Evolutionary conservation across 2,888 invertebrate genomes (phyloP), one percentile per base, ranked within the genome.

Genomic region (Eilema caniola): DNA sequence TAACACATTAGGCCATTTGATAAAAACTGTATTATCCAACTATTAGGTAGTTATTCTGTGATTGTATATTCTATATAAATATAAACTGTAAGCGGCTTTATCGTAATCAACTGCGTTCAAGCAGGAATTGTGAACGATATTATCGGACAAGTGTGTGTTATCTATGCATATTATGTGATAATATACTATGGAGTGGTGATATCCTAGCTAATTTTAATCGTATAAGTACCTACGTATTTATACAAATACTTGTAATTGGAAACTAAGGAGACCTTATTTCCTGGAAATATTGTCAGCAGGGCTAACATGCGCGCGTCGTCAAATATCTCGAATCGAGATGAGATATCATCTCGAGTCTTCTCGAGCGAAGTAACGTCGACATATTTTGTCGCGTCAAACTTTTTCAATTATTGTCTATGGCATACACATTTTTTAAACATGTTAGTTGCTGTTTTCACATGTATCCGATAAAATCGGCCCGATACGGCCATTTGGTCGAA

Each of bases 121-220:
- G 25, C 61, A 67, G 31, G 33, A 56, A 41, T 47, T 67, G 60
- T 25, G 47, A 57, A 33, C n/a, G 20, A 33, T 10, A 16, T 31
- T 66, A 57, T 66, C 59, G 66, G 57, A 66, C 28, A 57, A 66
- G 59, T 57, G 25, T 28, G 31, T 56, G 28, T 60, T 60, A 67
- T 59, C 60, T 60, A 60, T 61, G 62, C 41, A 61, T 67, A 31
- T 61, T 61, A 31, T 61, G 24, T 62, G 60, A 57, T 67, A 47
- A 59, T 61, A 37, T 7, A n/a, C 25, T 60, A 14, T 60, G 25
- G 61, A 25, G 61, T 31, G 61, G 20, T 33, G 25, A 61, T 31
- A 31, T 61, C 10, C 16, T 61, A 31, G 28, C 31, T 31, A 28
- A 33, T 25, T 61, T 61, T 61, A 31, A 61, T n/a, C 28, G n/a